Conservation (phyloP, 2,113 vertebrate species). For the Proteles cristata region DNA sequence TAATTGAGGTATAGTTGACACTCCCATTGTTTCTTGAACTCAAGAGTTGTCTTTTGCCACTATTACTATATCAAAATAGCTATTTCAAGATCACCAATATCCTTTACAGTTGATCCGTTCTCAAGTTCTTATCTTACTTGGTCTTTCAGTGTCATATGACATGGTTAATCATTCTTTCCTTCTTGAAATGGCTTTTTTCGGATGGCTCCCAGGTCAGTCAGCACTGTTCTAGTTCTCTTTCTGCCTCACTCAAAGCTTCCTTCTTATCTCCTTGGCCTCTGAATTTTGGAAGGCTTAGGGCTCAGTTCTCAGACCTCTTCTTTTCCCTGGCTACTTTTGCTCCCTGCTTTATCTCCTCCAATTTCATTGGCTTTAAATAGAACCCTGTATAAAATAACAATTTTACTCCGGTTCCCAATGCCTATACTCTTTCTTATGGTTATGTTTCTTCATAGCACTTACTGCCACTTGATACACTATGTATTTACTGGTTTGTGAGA, state of each 20-base stretch:
- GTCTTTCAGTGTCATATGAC: neutral
- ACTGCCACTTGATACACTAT: neutral
- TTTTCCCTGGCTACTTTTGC: neutral
- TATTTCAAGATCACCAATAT: constrained; percentile 44
- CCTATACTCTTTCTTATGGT: neutral
- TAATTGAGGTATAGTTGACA: neutral
- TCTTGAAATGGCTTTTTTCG: neutral
- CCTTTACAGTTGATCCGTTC: neutral
- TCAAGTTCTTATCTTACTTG: constrained; percentile 4
- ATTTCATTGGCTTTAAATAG: neutral
- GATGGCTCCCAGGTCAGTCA: neutral
- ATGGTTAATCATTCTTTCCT: neutral
- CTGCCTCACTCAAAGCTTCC: neutral
- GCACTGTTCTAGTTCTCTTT: neutral
- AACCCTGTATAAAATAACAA: neutral
- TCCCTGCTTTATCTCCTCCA: neutral
- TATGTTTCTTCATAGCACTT: constrained; percentile 21
- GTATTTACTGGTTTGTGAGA: neutral
- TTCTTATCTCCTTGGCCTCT: neutral
- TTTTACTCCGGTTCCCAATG: neutral
- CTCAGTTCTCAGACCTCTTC: neutral
- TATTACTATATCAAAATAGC: neutral
- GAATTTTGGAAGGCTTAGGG: neutral
- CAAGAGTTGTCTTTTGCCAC: neutral
- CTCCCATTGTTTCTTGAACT: neutral